phyloP scores from a whole-genome alignment of 1,140 invertebrate species.

The Archivesica marissinica region DNA sequence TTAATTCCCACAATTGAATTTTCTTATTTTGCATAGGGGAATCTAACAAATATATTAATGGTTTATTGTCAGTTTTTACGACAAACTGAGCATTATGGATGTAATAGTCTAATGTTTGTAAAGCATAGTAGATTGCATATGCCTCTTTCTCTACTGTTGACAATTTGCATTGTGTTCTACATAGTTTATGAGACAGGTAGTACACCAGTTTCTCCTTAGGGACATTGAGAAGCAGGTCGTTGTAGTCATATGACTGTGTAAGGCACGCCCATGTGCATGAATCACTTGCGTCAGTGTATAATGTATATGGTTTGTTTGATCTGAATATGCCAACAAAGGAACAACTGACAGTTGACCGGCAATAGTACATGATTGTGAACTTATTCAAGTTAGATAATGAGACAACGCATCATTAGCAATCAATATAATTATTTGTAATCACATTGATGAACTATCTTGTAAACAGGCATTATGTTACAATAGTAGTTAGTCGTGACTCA shows the following conservation, averaged over 20 bases:
- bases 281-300: conserved; percentile 62
- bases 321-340: neutral
- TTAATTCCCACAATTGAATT: conserved; percentile 55
- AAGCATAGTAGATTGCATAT: conserved; percentile 65
- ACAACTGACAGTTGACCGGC: neutral
- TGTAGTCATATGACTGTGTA: conserved; percentile 42
- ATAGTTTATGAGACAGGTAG: conserved; percentile 66
- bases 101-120: conserved; percentile 70
- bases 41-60: conserved; percentile 53
- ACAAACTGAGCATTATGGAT: conserved; percentile 66
- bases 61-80: conserved; percentile 65
- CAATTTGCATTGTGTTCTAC: conserved; percentile 56
- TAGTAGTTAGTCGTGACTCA: too few relatives aligned
- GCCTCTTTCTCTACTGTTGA: conserved; percentile 69
- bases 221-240: neutral
- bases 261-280: conserved; percentile 58
- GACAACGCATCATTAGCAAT: too few relatives aligned
- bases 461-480: too few relatives aligned
- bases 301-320: conserved; percentile 43
- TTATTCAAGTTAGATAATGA: too few relatives aligned
- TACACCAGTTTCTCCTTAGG: conserved; percentile 38
- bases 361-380: too few relatives aligned
- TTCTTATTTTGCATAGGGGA: conserved; percentile 59
- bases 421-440: too few relatives aligned
- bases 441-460: too few relatives aligned